A percentile compares a stretch with the other conserved stretches of the same genome.
phyloP scores from a whole-genome alignment of 2,113 vertebrate species.

The Amblyopsis rosae region DNA sequence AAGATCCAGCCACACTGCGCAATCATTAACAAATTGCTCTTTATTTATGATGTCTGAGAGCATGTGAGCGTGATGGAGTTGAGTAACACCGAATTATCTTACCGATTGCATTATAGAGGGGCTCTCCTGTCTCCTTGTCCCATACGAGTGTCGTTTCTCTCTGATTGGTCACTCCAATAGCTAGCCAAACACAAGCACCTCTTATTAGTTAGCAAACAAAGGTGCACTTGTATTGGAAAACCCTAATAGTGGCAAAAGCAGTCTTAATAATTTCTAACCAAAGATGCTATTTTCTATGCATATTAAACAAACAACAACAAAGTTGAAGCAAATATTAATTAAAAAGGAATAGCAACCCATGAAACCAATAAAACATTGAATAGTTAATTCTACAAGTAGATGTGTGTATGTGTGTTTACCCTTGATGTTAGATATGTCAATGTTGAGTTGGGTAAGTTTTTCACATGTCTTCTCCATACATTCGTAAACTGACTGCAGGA shows the following conservation, averaged over 20 bases:
- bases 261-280: background rate
- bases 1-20: slow-evolving; percentile 95
- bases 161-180: slow-evolving; percentile 96
- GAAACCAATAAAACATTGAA: too few relatives aligned
- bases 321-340: too few relatives aligned
- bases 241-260: background rate
- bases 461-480: slow-evolving; percentile 96
- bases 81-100: slow-evolving; percentile 32
- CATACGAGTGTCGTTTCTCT: slow-evolving; percentile 97
- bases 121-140: slow-evolving; percentile 94
- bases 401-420: slow-evolving; percentile 69
- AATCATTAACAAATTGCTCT: background rate
- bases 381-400: background rate
- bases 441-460: slow-evolving; percentile 89
- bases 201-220: background rate
- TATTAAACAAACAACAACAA: too few relatives aligned
- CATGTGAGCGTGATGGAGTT: background rate
- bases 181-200: slow-evolving; percentile 68
- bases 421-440: slow-evolving; percentile 92
- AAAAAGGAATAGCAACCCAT: too few relatives aligned
- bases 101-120: slow-evolving; percentile 96
- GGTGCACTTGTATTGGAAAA: too few relatives aligned
- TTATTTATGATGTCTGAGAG: background rate
- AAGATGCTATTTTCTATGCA: background rate
- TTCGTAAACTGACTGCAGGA: slow-evolving; percentile 92